Percentiles rank a stretch among this genome's conserved stretches.
phyloP scores from a whole-genome alignment of 92 coral and sea anemone genomes.

The Actinostola sp. region DNA sequence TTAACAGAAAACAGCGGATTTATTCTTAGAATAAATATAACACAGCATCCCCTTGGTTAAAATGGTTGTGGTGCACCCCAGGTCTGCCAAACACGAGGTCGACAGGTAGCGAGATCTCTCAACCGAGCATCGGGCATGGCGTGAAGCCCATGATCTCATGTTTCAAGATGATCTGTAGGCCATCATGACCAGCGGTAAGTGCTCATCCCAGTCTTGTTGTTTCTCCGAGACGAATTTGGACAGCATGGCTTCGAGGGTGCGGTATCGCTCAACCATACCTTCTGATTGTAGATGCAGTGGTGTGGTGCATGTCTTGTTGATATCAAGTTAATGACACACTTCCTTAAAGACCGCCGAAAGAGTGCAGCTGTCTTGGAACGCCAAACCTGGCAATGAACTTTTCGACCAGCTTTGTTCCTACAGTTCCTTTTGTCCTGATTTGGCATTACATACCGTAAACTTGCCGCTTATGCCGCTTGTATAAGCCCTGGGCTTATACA shows the following conservation, averaged over 20 bases:
- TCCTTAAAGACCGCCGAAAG: slow-evolving; percentile 23
- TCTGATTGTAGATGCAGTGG: slow-evolving; percentile 33
- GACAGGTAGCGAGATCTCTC: neutral
- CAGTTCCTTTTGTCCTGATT: slow-evolving; percentile 16
- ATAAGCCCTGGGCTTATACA: too few relatives aligned
- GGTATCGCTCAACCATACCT: slow-evolving; percentile 31
- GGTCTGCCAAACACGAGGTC: slow-evolving; percentile 24
- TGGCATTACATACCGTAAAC: slow-evolving; percentile 17
- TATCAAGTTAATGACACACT: slow-evolving; percentile 30
- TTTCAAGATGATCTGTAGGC: slow-evolving; percentile 29
- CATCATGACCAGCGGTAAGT: slow-evolving; percentile 29
- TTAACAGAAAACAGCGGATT: too few relatives aligned
- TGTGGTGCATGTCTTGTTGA: slow-evolving; percentile 50
- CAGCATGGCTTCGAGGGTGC: too few relatives aligned
- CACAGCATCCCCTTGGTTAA: too few relatives aligned
- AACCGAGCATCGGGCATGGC: slow-evolving; percentile 21
- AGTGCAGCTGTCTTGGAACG: too few relatives aligned
- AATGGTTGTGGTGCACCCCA: too few relatives aligned
- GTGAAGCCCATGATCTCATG: slow-evolving; percentile 29
- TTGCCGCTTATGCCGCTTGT: too few relatives aligned
- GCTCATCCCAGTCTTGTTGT: slow-evolving; percentile 35
- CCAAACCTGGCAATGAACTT: slow-evolving; percentile 32
- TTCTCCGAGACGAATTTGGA: slow-evolving; percentile 21
- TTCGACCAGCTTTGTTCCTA: slow-evolving; percentile 13
- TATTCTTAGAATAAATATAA: too few relatives aligned